Percentiles rank a stretch among this genome's conserved stretches.
Conservation (phyloP, 2,888 invertebrate genomes). For the Catocala fraxini region DNA sequence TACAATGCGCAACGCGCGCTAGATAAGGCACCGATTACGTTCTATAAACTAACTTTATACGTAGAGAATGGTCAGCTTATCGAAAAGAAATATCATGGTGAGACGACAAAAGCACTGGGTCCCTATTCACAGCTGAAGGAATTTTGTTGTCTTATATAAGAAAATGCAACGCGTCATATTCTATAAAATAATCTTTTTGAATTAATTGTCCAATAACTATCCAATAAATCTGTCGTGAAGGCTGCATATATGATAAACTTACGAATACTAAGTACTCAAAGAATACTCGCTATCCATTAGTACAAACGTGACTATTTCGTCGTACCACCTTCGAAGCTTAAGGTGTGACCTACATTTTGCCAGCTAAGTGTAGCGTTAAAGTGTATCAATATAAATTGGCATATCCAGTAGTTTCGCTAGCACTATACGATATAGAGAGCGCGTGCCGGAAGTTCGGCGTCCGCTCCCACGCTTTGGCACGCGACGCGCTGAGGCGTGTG, state of each 20-base stretch:
- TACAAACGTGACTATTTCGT: too few relatives aligned
- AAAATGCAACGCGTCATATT: too few relatives aligned
- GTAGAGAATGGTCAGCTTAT: constrained; percentile 10
- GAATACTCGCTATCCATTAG: too few relatives aligned
- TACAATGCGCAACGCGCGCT: constrained; percentile 40
- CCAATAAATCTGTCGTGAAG: too few relatives aligned
- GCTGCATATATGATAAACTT: too few relatives aligned
- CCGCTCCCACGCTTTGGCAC: constrained; percentile 82
- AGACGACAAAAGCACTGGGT: not conserved
- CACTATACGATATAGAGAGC: constrained; percentile 36
- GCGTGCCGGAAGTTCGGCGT: constrained; percentile 77
- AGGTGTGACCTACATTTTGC: too few relatives aligned
- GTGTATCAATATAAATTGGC: constrained; percentile 11
- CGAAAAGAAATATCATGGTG: not conserved
- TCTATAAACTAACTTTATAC: constrained; percentile 18
- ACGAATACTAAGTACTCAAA: too few relatives aligned
- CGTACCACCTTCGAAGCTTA: too few relatives aligned
- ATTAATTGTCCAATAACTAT: too few relatives aligned
- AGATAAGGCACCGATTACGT: constrained; percentile 44
- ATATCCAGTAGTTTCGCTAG: constrained; percentile 37
- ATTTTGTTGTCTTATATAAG: too few relatives aligned
- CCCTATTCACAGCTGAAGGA: not conserved
- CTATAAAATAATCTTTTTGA: too few relatives aligned
- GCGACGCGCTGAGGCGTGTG: constrained; percentile 60
- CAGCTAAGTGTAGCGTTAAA: too few relatives aligned